Percentiles rank a stretch among this genome's conserved stretches.
phyloP scores from a whole-genome alignment of 2,888 invertebrate species.

The Oegoconia quadripuncta region DNA sequence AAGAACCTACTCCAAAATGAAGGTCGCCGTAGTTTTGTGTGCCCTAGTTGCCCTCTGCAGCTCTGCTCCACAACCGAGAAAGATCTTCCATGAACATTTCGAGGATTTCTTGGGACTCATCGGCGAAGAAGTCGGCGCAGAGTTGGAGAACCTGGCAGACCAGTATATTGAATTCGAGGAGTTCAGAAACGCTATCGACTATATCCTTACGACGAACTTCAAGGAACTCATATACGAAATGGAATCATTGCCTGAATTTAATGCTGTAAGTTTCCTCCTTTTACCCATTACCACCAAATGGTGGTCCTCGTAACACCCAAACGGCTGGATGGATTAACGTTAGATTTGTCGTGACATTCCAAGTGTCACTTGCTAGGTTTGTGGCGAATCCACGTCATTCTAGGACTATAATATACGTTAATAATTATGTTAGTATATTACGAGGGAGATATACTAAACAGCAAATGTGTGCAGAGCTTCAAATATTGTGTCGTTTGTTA shows the following conservation, averaged over 20 bases:
- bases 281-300: too few species aligned
- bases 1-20: too few species aligned
- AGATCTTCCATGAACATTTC: constrained; percentile 56
- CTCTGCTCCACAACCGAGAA: constrained; percentile 49
- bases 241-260: constrained; percentile 56
- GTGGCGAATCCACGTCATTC: too few species aligned
- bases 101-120: constrained; percentile 52
- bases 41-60: constrained; percentile 37
- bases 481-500: too few species aligned
- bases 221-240: constrained; percentile 50
- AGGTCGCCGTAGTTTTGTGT: constrained; percentile 36
- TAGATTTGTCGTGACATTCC: too few species aligned
- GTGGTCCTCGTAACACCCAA: too few species aligned
- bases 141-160: constrained; percentile 30
- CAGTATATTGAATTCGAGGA: constrained; percentile 50
- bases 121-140: constrained; percentile 30
- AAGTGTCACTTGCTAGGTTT: too few species aligned
- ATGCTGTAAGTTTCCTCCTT: constrained; percentile 44
- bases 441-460: too few species aligned
- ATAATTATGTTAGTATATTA: too few species aligned
- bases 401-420: too few species aligned
- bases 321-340: too few species aligned
- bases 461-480: too few species aligned
- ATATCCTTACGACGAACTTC: constrained; percentile 45
- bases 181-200: constrained; percentile 37